Conservation (phyloP, 2,113 vertebrate species). For the Semicossyphus pulcher region DNA sequence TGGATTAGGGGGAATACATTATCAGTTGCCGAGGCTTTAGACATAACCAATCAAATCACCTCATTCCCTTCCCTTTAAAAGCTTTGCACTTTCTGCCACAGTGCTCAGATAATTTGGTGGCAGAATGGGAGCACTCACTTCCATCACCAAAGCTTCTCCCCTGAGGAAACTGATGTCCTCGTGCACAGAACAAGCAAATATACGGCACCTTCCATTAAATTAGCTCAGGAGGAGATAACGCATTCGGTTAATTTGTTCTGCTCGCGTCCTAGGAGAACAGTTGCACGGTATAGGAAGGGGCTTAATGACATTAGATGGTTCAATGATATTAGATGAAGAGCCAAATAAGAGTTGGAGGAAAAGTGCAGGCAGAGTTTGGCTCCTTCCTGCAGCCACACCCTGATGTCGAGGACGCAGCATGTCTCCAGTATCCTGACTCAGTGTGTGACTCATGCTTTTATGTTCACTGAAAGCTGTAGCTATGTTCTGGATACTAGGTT, state of each 20-base stretch:
- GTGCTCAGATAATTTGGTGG: slow-evolving; percentile 35
- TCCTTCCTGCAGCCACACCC: slow-evolving; percentile 12
- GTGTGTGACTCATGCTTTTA: background rate
- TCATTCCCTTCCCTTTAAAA: slow-evolving; percentile 18
- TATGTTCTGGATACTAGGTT: too few species aligned
- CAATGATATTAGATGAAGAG: slow-evolving; percentile 33
- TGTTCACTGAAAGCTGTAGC: background rate
- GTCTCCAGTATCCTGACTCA: background rate
- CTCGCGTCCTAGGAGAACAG: slow-evolving; percentile 16
- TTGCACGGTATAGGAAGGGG: slow-evolving; percentile 10
- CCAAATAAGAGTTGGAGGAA: slow-evolving; percentile 3
- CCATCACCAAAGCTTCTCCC: slow-evolving; percentile 28
- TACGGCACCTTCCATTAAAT: slow-evolving; percentile 32
- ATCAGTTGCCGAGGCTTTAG: slow-evolving; percentile 24
- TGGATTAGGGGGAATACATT: slow-evolving; percentile 51
- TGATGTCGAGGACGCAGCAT: background rate
- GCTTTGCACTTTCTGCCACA: background rate
- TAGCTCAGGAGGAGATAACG: slow-evolving; percentile 26
- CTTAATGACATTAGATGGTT: slow-evolving; percentile 35
- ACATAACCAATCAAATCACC: slow-evolving; percentile 38
- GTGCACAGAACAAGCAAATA: slow-evolving; percentile 26
- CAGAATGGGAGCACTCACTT: slow-evolving; percentile 5
- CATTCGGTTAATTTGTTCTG: slow-evolving; percentile 45
- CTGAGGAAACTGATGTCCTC: slow-evolving; percentile 24
- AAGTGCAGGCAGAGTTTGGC: slow-evolving; percentile 3